phyloP scores from a whole-genome alignment of 2,797 vertebrate species.

The Sardinella longiceps region DNA sequence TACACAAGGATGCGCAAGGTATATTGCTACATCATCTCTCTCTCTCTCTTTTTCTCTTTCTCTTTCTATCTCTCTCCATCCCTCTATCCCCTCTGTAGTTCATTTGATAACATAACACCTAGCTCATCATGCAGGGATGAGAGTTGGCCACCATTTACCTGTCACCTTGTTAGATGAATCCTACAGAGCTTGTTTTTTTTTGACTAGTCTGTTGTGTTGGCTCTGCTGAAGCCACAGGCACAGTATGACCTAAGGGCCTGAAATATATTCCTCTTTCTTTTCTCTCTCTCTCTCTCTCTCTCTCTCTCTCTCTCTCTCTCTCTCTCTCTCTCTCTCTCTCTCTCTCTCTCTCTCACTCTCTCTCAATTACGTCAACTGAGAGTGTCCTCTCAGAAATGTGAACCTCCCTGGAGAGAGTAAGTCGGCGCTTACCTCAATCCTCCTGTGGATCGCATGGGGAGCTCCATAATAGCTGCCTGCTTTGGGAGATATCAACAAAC shows the following conservation, averaged over 20 bases:
- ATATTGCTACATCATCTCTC: no score
- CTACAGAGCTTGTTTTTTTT: neutral
- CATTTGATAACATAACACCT: neutral
- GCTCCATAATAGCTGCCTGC: neutral
- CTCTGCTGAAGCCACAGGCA: neutral
- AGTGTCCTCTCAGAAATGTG: neutral
- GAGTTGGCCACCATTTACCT: neutral
- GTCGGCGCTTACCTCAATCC: neutral
- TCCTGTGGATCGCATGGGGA: neutral
- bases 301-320: neutral
- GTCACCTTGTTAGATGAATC: neutral
- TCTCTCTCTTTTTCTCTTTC: no score
- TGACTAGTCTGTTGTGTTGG: neutral
- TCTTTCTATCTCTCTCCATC: no score
- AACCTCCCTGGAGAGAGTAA: neutral
- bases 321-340: no score
- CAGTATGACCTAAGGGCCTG: neutral
- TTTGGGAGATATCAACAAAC: neutral
- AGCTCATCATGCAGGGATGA: neutral
- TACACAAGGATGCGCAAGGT: no score
- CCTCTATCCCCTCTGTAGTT: no score
- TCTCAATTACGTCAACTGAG: conserved; percentile 35
- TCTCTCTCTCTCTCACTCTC: neutral
- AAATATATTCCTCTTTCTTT: neutral
- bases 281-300: neutral